phyloP scores from a whole-genome alignment of 2,888 invertebrate genomes.

The Tipula confusa region DNA sequence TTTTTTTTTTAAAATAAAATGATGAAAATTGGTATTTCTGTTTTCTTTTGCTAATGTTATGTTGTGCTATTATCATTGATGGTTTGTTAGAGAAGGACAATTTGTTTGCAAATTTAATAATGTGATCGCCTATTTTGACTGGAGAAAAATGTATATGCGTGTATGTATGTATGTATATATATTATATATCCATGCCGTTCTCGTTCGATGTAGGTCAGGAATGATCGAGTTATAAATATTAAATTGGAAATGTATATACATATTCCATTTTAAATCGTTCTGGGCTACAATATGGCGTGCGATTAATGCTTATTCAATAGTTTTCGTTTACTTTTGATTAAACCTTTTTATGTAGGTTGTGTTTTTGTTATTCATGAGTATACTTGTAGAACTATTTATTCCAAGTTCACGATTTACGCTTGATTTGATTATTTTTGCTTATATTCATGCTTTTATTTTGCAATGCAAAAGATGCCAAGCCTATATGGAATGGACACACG shows the following conservation, averaged over 20 bases:
- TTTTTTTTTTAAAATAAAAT: neutral
- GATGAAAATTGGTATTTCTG: neutral
- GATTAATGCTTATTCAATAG: neutral
- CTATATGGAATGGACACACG: neutral
- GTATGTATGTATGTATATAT: too few species aligned
- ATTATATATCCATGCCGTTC: neutral
- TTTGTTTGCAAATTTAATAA: constrained; percentile 6
- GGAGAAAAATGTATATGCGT: neutral
- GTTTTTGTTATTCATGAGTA: neutral
- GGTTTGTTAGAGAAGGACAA: neutral
- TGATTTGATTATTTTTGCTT: too few species aligned
- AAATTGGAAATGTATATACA: neutral
- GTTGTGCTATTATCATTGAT: neutral
- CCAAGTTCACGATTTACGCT: too few species aligned
- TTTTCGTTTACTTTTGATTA: neutral
- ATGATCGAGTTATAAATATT: neutral
- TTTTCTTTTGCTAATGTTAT: neutral
- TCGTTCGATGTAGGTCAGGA: neutral
- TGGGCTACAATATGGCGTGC: neutral
- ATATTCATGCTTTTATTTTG: too few species aligned
- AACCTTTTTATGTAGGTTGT: neutral
- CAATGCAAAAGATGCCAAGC: too few species aligned
- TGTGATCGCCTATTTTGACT: neutral
- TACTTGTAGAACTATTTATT: too few species aligned
- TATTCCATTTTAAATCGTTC: neutral